Conservation (phyloP, 2,113 vertebrate species). For the Chrysochloris asiatica region DNA sequence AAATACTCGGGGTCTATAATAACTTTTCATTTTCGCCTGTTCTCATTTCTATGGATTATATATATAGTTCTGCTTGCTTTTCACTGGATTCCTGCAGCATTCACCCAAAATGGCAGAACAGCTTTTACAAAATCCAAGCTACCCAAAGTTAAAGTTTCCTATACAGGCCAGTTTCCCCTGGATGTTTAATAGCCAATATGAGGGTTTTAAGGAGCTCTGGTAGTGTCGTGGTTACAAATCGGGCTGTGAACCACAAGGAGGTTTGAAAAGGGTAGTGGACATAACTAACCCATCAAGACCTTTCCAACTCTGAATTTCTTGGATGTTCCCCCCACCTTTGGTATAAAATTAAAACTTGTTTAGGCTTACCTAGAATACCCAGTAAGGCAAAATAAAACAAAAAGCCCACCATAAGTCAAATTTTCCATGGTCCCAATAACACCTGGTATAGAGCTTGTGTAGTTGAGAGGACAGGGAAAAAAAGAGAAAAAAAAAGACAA, state of each 20-base stretch:
- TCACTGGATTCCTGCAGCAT: slow-evolving; percentile 6
- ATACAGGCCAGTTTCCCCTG: not conserved
- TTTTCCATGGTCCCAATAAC: not conserved
- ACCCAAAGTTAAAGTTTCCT: slow-evolving; percentile 24
- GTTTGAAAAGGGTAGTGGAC: slow-evolving; percentile 1
- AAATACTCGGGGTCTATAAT: slow-evolving; percentile 63
- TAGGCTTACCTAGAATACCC: slow-evolving; percentile 12
- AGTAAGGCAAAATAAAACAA: slow-evolving; percentile 34
- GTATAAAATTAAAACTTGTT: slow-evolving; percentile 9
- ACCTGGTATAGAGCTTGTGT: not conserved
- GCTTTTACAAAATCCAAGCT: slow-evolving; percentile 35
- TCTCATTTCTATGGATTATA: slow-evolving; percentile 60
- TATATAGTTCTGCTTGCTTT: slow-evolving; percentile 21
- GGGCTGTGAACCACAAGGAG: not conserved
- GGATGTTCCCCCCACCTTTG: slow-evolving; percentile 9
- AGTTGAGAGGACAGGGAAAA: not conserved
- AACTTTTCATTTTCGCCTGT: slow-evolving; percentile 57
- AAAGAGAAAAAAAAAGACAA: not conserved
- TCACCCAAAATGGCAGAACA: slow-evolving; percentile 38
- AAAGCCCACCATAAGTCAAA: not conserved
- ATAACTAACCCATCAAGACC: not conserved
- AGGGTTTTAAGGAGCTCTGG: not conserved
- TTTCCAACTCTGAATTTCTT: slow-evolving; percentile 2
- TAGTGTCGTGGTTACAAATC: too few relatives aligned
- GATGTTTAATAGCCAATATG: slow-evolving; percentile 23